Conservation (phyloP, 2,113 vertebrate species). For the Ursus arctos region DNA sequence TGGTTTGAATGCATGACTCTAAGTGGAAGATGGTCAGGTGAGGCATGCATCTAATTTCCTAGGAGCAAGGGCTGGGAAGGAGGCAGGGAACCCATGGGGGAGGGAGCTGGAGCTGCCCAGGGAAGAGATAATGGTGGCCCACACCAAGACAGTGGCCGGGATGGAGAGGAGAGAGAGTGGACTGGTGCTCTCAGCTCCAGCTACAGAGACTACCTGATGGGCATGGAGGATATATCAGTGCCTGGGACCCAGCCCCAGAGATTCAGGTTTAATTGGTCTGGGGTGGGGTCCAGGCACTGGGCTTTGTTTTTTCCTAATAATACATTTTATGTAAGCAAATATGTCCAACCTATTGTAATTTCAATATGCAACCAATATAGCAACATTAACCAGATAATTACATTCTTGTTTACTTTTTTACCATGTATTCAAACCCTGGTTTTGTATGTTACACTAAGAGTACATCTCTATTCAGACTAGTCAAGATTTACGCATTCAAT, state of each 20-base stretch:
- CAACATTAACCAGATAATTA: not conserved
- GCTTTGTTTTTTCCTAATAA: not conserved
- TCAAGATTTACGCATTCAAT: not conserved
- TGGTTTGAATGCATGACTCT: too few species aligned
- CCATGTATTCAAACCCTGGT: not conserved
- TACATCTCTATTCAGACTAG: not conserved
- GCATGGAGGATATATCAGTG: not conserved
- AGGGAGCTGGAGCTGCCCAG: not conserved
- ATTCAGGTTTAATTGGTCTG: not conserved
- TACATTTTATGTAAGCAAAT: not conserved
- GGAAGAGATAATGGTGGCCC: not conserved
- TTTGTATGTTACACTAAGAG: not conserved
- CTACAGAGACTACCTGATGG: not conserved
- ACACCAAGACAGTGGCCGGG: not conserved
- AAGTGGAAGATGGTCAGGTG: not conserved
- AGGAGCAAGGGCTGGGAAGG: not conserved
- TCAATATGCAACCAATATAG: not conserved
- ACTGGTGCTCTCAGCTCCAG: not conserved
- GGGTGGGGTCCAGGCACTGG: not conserved
- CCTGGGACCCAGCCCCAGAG: accelerated
- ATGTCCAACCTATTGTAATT: not conserved
- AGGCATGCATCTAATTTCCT: not conserved
- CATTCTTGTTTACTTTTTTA: not conserved
- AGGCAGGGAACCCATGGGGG: not conserved
- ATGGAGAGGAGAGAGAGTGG: too few species aligned